Conservation (phyloP, 2,888 invertebrate species). For the Zygaena filipendulae region DNA sequence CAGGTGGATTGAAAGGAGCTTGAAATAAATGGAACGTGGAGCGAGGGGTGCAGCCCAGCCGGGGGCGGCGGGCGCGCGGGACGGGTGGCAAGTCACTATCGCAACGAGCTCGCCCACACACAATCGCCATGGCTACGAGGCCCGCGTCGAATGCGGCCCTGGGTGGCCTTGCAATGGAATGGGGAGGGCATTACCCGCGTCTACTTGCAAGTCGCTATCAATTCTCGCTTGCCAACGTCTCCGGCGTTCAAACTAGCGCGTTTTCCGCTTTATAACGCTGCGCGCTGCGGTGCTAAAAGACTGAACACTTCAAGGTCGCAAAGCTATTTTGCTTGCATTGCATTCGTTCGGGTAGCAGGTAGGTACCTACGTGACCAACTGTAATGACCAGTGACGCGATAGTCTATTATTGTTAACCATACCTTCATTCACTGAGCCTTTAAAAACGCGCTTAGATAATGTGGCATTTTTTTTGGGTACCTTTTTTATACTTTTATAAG, state of each 20-base stretch:
- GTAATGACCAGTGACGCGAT: conserved; percentile 17
- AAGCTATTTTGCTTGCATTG: conserved; percentile 36
- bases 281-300: conserved; percentile 25
- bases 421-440: no score
- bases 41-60: conserved; percentile 12
- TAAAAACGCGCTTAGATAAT: no score
- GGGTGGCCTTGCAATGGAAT: conserved; percentile 68
- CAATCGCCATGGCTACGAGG: conserved; percentile 26
- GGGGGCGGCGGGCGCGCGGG: conserved; percentile 19
- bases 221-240: conserved; percentile 52
- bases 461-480: no score
- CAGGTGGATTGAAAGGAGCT: conserved; percentile 60
- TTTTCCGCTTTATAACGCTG: conserved; percentile 44
- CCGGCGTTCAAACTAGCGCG: conserved; percentile 25
- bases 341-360: conserved; percentile 30
- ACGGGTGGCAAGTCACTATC: conserved; percentile 46
- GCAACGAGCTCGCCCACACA: conserved; percentile 52
- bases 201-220: conserved; percentile 50
- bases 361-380: conserved; percentile 26
- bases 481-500: no score
- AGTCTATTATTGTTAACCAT: conserved; percentile 17
- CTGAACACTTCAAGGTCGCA: conserved; percentile 43
- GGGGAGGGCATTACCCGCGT: conserved; percentile 68
- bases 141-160: conserved; percentile 54
- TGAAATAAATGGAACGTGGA: conserved; percentile 37